phyloP scores from a whole-genome alignment of 2,888 invertebrate genomes.

The Metallyticus violacea region DNA sequence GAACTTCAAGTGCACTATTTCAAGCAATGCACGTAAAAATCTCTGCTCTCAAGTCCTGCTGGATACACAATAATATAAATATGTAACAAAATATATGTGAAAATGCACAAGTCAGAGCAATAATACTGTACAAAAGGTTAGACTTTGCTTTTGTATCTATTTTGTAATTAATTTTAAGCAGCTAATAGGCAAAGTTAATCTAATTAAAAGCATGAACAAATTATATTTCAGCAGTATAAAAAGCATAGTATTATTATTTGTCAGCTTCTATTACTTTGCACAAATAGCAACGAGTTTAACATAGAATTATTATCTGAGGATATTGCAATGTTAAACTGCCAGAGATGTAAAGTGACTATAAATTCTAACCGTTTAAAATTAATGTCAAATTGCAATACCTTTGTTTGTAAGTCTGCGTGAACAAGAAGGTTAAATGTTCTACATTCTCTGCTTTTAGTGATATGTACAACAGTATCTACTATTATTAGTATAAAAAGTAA shows the following conservation, averaged over 20 bases:
- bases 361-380: not conserved
- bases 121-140: not conserved
- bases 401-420: not conserved
- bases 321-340: not conserved
- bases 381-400: not conserved
- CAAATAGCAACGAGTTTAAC: no score
- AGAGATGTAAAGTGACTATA: not conserved
- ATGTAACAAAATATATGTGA: not conserved
- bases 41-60: not conserved
- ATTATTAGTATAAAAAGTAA: not conserved
- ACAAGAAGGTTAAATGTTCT: not conserved
- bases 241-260: not conserved
- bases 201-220: not conserved
- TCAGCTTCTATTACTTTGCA: not conserved
- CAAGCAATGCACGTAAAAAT: no score
- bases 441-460: not conserved
- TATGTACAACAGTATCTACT: not conserved
- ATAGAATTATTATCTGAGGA: not conserved
- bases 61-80: not conserved
- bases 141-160: not conserved
- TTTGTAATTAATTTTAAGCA: not conserved
- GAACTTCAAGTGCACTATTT: no score
- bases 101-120: not conserved
- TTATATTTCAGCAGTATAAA: not conserved
- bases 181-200: not conserved